These are phyloP conservation scores for Myotis yumanensis DNA, from an alignment of 2,113 vertebrate species.

Conservation along the genomic window DNA sequence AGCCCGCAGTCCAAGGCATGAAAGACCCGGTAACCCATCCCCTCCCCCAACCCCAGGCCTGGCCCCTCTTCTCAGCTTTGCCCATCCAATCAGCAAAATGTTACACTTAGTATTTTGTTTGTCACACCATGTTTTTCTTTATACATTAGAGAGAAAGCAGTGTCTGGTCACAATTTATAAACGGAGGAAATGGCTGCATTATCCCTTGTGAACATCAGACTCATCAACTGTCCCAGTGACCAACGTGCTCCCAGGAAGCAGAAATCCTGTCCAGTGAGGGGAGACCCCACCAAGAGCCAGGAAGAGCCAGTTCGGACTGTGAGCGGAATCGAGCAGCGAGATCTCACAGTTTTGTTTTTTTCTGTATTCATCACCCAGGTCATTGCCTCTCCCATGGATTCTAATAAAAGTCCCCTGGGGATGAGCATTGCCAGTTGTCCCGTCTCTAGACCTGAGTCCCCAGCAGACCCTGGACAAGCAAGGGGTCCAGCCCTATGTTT, in stretches of 20 bases:
- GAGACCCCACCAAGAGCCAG: accelerated
- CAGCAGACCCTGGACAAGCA: no score
- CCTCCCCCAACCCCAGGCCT: background rate
- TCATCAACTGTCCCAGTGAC: background rate
- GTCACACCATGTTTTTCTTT: background rate
- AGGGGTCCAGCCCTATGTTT: background rate
- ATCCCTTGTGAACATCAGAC: background rate
- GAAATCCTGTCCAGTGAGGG: accelerated
- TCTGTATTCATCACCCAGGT: background rate
- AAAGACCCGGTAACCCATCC: no score
- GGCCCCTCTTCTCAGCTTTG: background rate
- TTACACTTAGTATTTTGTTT: background rate
- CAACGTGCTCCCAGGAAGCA: background rate
- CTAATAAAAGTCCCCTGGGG: background rate
- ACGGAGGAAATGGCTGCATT: background rate
- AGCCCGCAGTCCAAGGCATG: background rate
- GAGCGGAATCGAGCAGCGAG: accelerated
- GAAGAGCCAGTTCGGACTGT: background rate
- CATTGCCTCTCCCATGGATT: accelerated
- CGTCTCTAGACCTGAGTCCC: background rate
- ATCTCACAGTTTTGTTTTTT: background rate
- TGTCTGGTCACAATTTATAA: no score
- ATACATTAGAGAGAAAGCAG: background rate
- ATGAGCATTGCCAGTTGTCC: accelerated
- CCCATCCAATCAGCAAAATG: background rate